Base-by-base conservation (phyloP, 2,888 invertebrate genomes). In the Plusia festucae region DNA sequence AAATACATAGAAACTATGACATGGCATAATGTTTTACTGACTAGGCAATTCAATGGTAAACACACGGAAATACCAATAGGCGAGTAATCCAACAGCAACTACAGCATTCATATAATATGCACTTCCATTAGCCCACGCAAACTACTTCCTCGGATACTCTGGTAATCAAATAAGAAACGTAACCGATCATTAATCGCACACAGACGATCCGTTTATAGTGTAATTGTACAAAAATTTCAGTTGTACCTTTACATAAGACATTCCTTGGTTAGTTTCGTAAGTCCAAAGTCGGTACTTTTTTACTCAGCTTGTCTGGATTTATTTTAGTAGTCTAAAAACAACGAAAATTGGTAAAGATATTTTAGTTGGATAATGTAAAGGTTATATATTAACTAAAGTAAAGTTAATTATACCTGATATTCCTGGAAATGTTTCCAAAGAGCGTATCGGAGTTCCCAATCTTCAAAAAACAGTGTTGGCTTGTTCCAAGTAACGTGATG, bases 391-490 rank as follows among this genome's bases (percentile, higher is more conserved):
- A 1, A 9, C 9, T 30, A 9, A 30, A 30, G 30, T 30, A 30
- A 30, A 9, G 9, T 30, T 30, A 30, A 30, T 30, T 30, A 30
- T 34, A 77, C 74, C 64, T 57, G 60, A 53, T 0, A 13, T 2
- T 84, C 86, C 73, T 88, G 94, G 82, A 90, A 96, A 95, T 88
- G 96, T 82, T 96, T 96, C 96, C 96, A 96, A 7, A 96, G 83
- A 0, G 96, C 96, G 72, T 96, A 97, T 34, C 96, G 92, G 3
- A 96, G 91, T 81, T 96, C 96, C 96, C 96, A 96, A 79, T 96
- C 96, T 68, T 96, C 95, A 67, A 97, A 96, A 82, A 96, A 97
- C 15, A 97, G 84, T 7, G 96, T 96, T 0, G 96, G 95, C 65
- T 96, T 96, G 76, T 96, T 94, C 96, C 96, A 96, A 0, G 95